These are phyloP conservation scores for Agrypnia vestita DNA, from an alignment of 1,140 invertebrate species.

Conservation along the genomic window DNA sequence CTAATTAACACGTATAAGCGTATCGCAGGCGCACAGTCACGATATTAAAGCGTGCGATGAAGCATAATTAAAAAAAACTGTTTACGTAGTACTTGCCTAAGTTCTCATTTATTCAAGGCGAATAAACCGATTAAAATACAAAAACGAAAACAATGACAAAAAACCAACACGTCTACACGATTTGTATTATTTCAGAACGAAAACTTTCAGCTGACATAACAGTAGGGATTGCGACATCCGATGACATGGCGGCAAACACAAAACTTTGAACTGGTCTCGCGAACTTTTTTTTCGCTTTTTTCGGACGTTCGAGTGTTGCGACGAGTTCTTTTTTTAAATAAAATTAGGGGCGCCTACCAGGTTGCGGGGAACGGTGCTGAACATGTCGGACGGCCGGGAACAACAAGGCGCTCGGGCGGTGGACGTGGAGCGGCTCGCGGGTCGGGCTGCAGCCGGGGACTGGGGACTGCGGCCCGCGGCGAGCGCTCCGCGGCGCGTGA, in stretches of 20 bases:
- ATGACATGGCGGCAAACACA: background rate
- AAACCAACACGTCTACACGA: no score
- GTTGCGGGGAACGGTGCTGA: background rate
- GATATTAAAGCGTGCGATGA: no score
- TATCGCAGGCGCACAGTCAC: no score
- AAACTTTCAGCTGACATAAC: constrained; percentile 19
- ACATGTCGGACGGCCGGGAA: constrained; percentile 12
- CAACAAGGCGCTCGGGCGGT: background rate
- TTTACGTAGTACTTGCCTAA: no score
- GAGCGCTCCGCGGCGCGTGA: constrained; percentile 31
- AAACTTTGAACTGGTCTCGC: background rate
- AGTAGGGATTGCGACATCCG: background rate
- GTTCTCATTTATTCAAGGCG: no score
- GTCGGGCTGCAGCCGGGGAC: background rate
- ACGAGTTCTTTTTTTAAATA: background rate
- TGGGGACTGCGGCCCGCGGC: background rate
- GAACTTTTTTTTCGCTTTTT: background rate
- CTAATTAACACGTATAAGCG: no score
- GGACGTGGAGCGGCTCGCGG: background rate
- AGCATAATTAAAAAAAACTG: no score
- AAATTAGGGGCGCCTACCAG: constrained; percentile 1
- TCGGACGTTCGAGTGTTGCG: background rate
- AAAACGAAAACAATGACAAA: no score
- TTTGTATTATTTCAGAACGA: no score
- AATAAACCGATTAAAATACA: no score